Evolutionary conservation across 2,888 invertebrate genomes (phyloP), one percentile per base, ranked within the genome.

Genomic region (Polyommatus icarus): DNA sequence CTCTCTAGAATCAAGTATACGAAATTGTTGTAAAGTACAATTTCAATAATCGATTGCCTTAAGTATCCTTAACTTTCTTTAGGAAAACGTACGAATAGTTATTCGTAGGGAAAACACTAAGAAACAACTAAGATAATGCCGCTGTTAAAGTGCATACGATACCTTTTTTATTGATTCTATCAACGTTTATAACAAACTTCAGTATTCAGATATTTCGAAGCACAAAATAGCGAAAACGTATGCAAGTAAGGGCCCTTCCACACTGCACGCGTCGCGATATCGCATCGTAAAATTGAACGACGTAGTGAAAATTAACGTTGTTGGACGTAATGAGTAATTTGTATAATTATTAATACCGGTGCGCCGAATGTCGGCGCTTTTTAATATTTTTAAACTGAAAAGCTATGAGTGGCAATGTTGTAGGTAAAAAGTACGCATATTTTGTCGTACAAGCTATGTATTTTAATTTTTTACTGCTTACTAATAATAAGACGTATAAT

Each of bases 201-300:
- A 29, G 12, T 1, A 20, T 67, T 24, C 61, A 10, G 61, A 40
- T 67, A 24, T 67, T 67, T 67, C 12, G 12, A 24, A 67, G 61
- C 12, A 29, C 67, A 67, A 61, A 61, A 24, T 15, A 67, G 15
- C 29, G 10, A 32, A 67, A 67, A 67, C 61, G 67, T 67, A 67
- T 67, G 67, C 67, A 67, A 67, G 67, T 67, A 67, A 67, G 67
- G 29, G 12, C 61, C 80, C 80, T 81, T 81, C 81, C 82, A 82
- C 81, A 82, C 82, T 82, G 81, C 81, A 79, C 82, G 78, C 81
- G 80, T 80, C 79, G 80, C 80, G 81, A 10, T 32, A 67, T 67
- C 29, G 29, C 29, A 12, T 67, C 29, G 29, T 67, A 67, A 67
- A 67, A 67, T 67, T 29, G 29, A 67, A 67, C 67, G 67, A 67